phyloP scores from a whole-genome alignment of 2,888 invertebrate genomes.

The Syrista parreyssii region DNA sequence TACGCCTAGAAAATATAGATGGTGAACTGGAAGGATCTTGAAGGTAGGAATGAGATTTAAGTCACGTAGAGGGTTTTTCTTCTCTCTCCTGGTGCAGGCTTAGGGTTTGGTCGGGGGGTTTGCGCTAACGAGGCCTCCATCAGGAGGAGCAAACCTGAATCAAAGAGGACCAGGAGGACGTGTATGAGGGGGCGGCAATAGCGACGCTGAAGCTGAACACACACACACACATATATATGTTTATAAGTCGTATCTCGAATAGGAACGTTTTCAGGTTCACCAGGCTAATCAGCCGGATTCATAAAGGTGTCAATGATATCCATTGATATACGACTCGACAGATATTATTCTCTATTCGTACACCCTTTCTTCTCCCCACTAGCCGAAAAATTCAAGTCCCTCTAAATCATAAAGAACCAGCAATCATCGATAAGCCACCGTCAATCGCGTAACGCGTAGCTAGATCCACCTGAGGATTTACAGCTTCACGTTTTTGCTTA shows the following conservation, averaged over 20 bases:
- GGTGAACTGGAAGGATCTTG: background rate
- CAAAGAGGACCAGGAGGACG: slow-evolving; percentile 28
- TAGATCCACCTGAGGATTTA: background rate
- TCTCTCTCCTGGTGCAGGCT: slow-evolving; percentile 13
- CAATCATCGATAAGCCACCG: background rate
- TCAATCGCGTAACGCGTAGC: background rate
- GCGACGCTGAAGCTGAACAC: background rate
- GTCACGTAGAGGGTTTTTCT: slow-evolving; percentile 58
- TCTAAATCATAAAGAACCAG: slow-evolving; percentile 1
- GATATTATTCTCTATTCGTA: slow-evolving; percentile 18
- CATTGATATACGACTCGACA: slow-evolving; percentile 18
- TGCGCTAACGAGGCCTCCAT: slow-evolving; percentile 45
- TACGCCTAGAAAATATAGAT: slow-evolving; percentile 7
- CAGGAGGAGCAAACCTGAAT: slow-evolving; percentile 37
- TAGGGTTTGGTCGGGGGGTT: slow-evolving; percentile 24
- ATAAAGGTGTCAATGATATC: slow-evolving; percentile 24
- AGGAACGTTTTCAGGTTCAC: background rate
- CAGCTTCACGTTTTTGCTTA: background rate
- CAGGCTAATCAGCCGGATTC: slow-evolving; percentile 17
- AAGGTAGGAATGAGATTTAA: slow-evolving; percentile 53
- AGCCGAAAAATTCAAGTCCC: background rate
- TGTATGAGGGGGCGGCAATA: background rate
- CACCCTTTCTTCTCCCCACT: slow-evolving; percentile 1
- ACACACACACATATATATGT: no score
- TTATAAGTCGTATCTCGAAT: background rate